Evolutionary conservation across 2,888 invertebrate genomes (phyloP), one percentile per base, ranked within the genome.

Genomic region (Cheilosia impressa): DNA sequence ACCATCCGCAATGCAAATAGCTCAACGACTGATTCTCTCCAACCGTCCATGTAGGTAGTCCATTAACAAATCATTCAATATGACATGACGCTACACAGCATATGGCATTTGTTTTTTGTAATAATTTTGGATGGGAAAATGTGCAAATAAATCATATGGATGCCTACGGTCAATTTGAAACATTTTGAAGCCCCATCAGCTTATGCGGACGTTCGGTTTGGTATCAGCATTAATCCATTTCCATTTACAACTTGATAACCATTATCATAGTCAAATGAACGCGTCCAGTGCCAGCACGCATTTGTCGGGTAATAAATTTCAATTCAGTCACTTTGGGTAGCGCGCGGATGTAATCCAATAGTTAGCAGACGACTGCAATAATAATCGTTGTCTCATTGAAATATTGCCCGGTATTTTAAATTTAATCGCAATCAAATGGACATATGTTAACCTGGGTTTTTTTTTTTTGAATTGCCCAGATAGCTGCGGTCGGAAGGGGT

Each of bases 241-340:
- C 57, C 73, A 75, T 79, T 79, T 73, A 73, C 79, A 84, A 75
- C 79, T 83, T 78, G 55, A 75, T 82, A 63, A 34, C 68, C 53
- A 45, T 68, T 73, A 73, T 68, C 73, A 68, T 73, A 45, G 57
- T 17, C 45, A 34, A 55, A 45, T 63, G 5, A 13, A 38, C 10
- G 38, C 38, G 38, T 38, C 38, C 38, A 38, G 38, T 38, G 38
- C 13, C 17, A 24, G 68, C 31, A 53, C 27, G 22, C 45, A 41
- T 50, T 73, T 68, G 55, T 53, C 47, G 68, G 63, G 83, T 79
- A 79, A 84, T 84, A 84, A 84, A 84, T 84, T 75, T 68, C 52
- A 69, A 75, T 69, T 69, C 69, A 57, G 75, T 84, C 79, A 73
- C 45, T 84, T 84, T 75, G 45, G 31, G 52, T 47, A 31, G 45